Evolutionary conservation across 2,113 vertebrate genomes (phyloP).

Genomic region (Crotalus horridus): DNA sequence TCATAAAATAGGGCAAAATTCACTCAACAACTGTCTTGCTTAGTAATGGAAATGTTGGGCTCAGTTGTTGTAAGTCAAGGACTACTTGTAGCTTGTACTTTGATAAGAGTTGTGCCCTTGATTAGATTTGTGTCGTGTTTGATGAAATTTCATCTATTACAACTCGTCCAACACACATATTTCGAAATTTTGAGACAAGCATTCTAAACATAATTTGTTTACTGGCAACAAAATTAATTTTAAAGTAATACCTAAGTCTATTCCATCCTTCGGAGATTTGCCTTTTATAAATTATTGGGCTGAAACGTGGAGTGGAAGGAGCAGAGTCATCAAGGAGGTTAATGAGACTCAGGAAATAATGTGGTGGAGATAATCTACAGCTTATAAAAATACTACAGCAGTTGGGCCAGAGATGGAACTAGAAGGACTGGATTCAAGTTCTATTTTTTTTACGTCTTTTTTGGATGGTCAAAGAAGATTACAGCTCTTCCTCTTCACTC

Average conservation of each 20-base stretch:
- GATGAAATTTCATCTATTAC: too few species aligned
- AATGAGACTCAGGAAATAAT: background rate
- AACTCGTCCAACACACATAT: background rate
- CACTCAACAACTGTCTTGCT: background rate
- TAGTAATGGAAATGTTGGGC: background rate
- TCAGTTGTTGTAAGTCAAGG: background rate
- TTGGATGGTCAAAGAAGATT: background rate
- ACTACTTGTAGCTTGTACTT: background rate
- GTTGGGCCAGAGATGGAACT: background rate
- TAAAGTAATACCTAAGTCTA: too few species aligned
- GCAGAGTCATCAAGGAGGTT: background rate
- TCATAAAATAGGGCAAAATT: background rate
- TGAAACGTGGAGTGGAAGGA: background rate
- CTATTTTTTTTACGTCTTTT: background rate
- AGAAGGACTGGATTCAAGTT: background rate
- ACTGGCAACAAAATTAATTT: background rate
- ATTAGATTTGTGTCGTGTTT: background rate
- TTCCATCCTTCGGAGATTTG: background rate
- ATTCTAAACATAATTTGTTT: background rate
- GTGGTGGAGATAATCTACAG: background rate
- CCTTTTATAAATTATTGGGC: background rate
- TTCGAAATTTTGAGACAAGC: background rate
- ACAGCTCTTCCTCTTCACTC: background rate
- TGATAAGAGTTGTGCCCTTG: background rate
- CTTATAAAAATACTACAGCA: background rate